phyloP scores from a whole-genome alignment of 2,888 invertebrate species.

The Leptinotarsa peninsularis region DNA sequence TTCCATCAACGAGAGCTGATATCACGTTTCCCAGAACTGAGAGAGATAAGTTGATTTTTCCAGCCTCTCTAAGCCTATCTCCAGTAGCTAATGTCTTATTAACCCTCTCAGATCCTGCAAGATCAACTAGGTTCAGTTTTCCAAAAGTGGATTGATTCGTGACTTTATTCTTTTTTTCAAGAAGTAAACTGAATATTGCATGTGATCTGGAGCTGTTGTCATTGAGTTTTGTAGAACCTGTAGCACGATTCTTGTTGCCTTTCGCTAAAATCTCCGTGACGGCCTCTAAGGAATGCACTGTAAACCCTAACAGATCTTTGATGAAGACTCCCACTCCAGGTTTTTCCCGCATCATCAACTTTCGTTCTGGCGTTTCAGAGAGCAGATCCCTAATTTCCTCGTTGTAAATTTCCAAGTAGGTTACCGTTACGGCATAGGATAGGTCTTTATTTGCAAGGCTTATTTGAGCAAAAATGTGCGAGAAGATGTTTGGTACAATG shows the following conservation, averaged over 20 bases:
- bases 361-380: conserved; percentile 71
- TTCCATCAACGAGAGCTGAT: conserved; percentile 94
- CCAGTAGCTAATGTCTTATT: conserved; percentile 94
- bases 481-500: conserved; percentile 97
- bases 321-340: conserved; percentile 97
- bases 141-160: conserved; percentile 86
- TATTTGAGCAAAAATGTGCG: conserved; percentile 96
- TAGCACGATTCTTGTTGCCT: conserved; percentile 91
- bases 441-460: conserved; percentile 82
- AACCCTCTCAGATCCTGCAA: conserved; percentile 97
- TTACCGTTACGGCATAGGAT: conserved; percentile 93
- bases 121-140: conserved; percentile 94
- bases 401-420: conserved; percentile 97
- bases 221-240: conserved; percentile 90
- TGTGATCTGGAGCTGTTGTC: conserved; percentile 93
- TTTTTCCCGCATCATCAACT: conserved; percentile 91
- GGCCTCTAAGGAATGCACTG: conserved; percentile 95
- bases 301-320: conserved; percentile 92
- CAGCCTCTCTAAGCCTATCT: conserved; percentile 90
- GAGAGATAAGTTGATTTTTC: conserved; percentile 94
- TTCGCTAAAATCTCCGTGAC: conserved; percentile 93
- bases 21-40: conserved; percentile 97
- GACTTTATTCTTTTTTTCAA: conserved; percentile 89
- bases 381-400: conserved; percentile 95
- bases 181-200: conserved; percentile 96